Conservation (phyloP, 2,113 vertebrate genomes). For the Sisor rabdophorus region DNA sequence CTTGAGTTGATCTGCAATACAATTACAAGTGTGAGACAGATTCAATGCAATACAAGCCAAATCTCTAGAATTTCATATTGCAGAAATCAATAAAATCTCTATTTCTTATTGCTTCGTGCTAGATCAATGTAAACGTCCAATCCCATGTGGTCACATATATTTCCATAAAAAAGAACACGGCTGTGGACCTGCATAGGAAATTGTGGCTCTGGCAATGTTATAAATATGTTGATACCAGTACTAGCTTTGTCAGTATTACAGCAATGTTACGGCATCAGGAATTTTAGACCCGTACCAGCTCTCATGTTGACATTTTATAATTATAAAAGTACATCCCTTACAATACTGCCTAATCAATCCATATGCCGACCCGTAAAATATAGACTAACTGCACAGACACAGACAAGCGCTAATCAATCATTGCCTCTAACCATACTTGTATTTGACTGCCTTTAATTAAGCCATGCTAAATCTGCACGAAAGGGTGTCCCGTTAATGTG, state of each 20-base stretch:
- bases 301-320: background rate
- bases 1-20: background rate
- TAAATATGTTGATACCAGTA: background rate
- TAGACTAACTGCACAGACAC: slow-evolving; percentile 14
- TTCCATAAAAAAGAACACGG: background rate
- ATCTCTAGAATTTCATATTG: background rate
- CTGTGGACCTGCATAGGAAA: background rate
- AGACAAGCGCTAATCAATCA: slow-evolving; percentile 24
- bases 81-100: no score
- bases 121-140: background rate
- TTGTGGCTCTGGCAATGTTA: background rate
- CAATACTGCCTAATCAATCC: background rate
- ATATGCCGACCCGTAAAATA: slow-evolving; percentile 14
- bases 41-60: background rate
- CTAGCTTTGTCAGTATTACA: background rate
- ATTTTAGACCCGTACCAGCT: background rate
- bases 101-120: no score
- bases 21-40: background rate
- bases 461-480: slow-evolving; percentile 49
- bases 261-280: no score
- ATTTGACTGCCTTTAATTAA: slow-evolving; percentile 52
- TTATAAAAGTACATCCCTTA: background rate
- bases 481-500: slow-evolving; percentile 56
- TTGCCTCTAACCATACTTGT: slow-evolving; percentile 36
- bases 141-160: background rate